These are phyloP conservation scores for Labrus mixtus DNA, from an alignment of 2,113 vertebrate species.

Conservation along the genomic window DNA sequence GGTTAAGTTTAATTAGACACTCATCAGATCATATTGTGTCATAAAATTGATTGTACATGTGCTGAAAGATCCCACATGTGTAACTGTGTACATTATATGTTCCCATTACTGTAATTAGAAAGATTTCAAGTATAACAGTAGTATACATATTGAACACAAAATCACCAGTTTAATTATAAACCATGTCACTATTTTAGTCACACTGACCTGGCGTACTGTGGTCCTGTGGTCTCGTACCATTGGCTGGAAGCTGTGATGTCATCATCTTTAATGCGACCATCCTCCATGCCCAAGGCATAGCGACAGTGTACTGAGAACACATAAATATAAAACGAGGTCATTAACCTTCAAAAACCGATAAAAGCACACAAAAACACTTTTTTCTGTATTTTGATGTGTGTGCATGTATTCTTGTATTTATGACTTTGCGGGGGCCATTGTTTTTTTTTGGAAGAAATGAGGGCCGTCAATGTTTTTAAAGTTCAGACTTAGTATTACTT, in stretches of 20 bases:
- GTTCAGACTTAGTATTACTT: too few relatives aligned
- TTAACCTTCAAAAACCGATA: not conserved
- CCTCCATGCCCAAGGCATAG: constrained; percentile 91
- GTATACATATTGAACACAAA: too few relatives aligned
- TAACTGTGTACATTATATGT: too few relatives aligned
- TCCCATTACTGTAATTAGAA: not conserved
- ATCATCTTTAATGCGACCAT: constrained; percentile 87
- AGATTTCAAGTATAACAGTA: too few relatives aligned
- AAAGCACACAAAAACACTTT: too few relatives aligned
- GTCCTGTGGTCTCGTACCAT: constrained; percentile 91
- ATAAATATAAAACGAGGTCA: constrained; percentile 3
- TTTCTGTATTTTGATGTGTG: not conserved
- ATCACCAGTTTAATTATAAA: not conserved
- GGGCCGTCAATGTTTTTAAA: too few relatives aligned
- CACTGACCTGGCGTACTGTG: constrained; percentile 88
- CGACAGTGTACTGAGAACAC: constrained; percentile 86
- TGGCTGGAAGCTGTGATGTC: constrained; percentile 92
- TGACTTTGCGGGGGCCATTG: not conserved
- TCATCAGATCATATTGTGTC: too few relatives aligned
- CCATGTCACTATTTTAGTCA: not conserved
- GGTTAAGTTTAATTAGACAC: too few relatives aligned
- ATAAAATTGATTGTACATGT: too few relatives aligned
- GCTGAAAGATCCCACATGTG: too few relatives aligned
- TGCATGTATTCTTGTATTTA: not conserved
- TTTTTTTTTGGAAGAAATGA: too few relatives aligned